These are phyloP conservation scores for Carcinoscorpius rotundicauda DNA, from an alignment of 1,140 invertebrate genomes.

Conservation along the genomic window DNA sequence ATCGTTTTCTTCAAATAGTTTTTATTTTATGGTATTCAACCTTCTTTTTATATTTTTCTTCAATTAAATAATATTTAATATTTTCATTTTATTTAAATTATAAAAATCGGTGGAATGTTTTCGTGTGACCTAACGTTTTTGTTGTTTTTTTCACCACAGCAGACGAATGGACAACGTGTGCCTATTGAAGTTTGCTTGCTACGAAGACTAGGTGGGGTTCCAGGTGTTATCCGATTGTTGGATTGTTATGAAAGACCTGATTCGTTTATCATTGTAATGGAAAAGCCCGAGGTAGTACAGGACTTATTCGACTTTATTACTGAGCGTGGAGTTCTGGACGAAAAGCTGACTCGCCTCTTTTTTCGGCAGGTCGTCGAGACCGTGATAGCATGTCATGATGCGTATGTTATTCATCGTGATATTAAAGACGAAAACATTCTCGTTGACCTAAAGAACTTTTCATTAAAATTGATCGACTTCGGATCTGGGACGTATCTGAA, in stretches of 20 bases:
- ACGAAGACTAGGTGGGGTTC: conserved; percentile 39
- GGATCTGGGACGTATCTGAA: conserved; percentile 41
- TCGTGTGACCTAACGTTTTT: too few relatives aligned
- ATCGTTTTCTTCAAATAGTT: too few relatives aligned
- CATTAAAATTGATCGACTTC: conserved; percentile 43
- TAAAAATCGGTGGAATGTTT: too few relatives aligned
- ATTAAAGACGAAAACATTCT: conserved; percentile 49
- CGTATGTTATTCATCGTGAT: conserved; percentile 40
- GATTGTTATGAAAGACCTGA: conserved; percentile 35
- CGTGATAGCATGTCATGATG: conserved; percentile 32
- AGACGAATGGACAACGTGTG: conserved; percentile 38
- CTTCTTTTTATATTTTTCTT: too few relatives aligned
- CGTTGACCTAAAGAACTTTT: conserved; percentile 39
- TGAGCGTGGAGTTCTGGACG: conserved; percentile 37
- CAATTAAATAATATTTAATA: too few relatives aligned
- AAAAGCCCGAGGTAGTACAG: conserved; percentile 38
- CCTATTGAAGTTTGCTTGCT: conserved; percentile 48
- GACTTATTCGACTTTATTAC: conserved; percentile 48
- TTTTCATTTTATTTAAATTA: too few relatives aligned
- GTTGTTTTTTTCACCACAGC: conserved; percentile 20
- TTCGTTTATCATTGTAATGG: conserved; percentile 43
- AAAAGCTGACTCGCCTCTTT: conserved; percentile 36
- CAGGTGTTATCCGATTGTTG: conserved; percentile 37
- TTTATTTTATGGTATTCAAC: too few relatives aligned
- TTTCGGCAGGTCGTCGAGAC: conserved; percentile 38